Conservation (phyloP, 2,888 invertebrate species). For the Invenusta paracnida region DNA sequence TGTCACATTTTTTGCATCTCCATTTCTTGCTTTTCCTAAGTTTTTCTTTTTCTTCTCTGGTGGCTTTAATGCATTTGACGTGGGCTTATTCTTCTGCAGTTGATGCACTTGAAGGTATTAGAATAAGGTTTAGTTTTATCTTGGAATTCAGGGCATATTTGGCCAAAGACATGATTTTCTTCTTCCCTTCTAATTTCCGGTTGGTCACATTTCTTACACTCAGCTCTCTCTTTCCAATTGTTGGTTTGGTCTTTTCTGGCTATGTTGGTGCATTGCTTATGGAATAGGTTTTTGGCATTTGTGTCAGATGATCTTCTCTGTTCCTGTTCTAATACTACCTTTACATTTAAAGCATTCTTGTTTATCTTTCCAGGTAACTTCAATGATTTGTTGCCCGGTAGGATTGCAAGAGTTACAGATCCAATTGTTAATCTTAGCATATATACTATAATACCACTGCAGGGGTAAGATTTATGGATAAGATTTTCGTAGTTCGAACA, state of each 20-base stretch:
- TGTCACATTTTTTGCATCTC: not conserved
- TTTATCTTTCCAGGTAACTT: not conserved
- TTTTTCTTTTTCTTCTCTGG: not conserved
- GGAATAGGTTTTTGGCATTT: not conserved
- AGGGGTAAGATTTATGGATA: not conserved
- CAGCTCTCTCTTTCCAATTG: not conserved
- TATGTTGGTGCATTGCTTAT: not conserved
- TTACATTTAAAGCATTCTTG: not conserved
- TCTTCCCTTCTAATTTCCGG: not conserved
- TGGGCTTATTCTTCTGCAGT: not conserved
- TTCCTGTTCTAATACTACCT: not conserved
- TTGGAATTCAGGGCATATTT: not conserved
- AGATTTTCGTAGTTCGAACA: not conserved
- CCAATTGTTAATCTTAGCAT: not conserved
- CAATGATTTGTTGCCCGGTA: not conserved
- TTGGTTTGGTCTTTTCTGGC: not conserved
- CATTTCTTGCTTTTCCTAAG: not conserved
- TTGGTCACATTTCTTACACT: not conserved
- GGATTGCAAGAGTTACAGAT: not conserved
- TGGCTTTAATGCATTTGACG: not conserved
- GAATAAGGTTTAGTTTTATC: not conserved
- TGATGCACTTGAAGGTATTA: too few species aligned
- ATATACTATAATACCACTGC: not conserved
- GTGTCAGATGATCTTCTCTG: not conserved
- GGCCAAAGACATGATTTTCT: not conserved